Evolutionary conservation across 30 jellyfish, hydroid and myxozoan genomes (phyloP).

Genomic region (Morbakka virulenta): DNA sequence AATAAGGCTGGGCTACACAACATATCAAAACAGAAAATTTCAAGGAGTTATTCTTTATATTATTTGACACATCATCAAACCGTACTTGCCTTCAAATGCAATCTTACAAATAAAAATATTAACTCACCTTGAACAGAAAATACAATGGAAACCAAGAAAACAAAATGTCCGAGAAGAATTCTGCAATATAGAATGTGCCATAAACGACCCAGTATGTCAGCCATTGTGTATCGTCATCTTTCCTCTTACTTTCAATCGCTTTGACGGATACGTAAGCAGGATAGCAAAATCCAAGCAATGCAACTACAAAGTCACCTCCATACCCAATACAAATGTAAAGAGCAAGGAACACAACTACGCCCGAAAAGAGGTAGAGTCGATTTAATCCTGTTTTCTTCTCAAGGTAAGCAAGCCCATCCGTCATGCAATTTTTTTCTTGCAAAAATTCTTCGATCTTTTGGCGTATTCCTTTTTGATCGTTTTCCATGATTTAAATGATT

Average conservation of each 20-base stretch:
- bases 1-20: too few relatives aligned
- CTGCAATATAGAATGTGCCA: slow-evolving; percentile 62
- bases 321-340: slow-evolving; percentile 57
- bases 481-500: too few relatives aligned
- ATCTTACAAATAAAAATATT: too few relatives aligned
- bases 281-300: slow-evolving; percentile 66
- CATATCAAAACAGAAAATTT: too few relatives aligned
- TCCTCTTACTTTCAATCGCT: slow-evolving; percentile 64
- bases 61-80: too few relatives aligned
- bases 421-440: slow-evolving; percentile 43
- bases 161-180: slow-evolving; percentile 64
- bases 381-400: slow-evolving; percentile 63
- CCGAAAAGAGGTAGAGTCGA: slow-evolving; percentile 38
- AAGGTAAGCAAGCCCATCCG: slow-evolving; percentile 37
- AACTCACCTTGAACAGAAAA: slow-evolving; percentile 55
- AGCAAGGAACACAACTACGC: slow-evolving; percentile 39
- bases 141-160: slow-evolving; percentile 75
- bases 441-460: slow-evolving; percentile 36
- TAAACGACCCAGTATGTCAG: slow-evolving; percentile 77
- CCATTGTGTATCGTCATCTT: slow-evolving; percentile 85
- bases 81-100: too few relatives aligned
- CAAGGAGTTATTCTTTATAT: too few relatives aligned
- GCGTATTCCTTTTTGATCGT: too few relatives aligned
- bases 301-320: slow-evolving; percentile 62
- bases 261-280: slow-evolving; percentile 88